Conservation (phyloP, 2,113 vertebrate species). For the Desmodus rotundus region DNA sequence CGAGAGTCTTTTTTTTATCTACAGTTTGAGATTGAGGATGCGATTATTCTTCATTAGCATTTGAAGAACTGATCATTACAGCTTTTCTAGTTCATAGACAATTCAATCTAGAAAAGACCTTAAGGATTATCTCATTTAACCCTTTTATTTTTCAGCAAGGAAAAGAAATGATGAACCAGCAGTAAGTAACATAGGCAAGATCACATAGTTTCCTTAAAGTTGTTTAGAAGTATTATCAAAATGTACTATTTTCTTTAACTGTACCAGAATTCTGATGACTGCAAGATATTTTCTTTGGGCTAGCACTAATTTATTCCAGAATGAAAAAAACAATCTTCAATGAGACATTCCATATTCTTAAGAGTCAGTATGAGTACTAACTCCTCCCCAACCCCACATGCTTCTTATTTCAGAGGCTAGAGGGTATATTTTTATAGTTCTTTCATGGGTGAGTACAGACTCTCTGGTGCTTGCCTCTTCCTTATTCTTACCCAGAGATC, state of each 20-base stretch:
- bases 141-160: not conserved
- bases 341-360: not conserved
- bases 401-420: not conserved
- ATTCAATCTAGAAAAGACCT: not conserved
- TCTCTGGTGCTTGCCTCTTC: not conserved
- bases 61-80: constrained; percentile 14
- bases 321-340: not conserved
- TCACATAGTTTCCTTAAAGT: not conserved
- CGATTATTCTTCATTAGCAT: constrained; percentile 7
- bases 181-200: not conserved
- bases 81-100: not conserved
- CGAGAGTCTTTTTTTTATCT: not conserved
- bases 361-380: not conserved
- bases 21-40: not conserved
- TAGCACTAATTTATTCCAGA: not conserved
- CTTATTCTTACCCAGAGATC: not conserved
- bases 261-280: not conserved
- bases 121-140: not conserved
- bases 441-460: not conserved
- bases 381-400: not conserved
- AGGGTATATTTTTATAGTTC: not conserved
- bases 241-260: not conserved
- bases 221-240: not conserved
- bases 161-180: not conserved
- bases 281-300: not conserved